These are phyloP conservation scores for Lathronympha strigana DNA, from an alignment of 2,888 invertebrate species.

Conservation along the genomic window DNA sequence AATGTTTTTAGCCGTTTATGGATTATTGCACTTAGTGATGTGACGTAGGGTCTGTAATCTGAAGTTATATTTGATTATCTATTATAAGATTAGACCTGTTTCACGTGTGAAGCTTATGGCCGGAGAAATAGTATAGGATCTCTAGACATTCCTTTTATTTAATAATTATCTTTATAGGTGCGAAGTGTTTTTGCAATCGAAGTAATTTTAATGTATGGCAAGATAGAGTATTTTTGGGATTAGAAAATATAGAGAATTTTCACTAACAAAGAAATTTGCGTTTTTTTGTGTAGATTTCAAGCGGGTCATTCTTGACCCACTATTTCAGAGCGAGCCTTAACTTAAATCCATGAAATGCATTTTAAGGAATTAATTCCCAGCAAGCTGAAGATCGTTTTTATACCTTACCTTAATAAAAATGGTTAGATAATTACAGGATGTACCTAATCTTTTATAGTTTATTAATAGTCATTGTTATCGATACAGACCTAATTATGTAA, in stretches of 20 bases:
- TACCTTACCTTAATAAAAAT: too few species aligned
- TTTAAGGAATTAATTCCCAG: too few species aligned
- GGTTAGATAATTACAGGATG: background rate
- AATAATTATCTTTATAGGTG: background rate
- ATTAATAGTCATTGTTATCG: constrained; percentile 9
- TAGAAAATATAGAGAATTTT: too few species aligned
- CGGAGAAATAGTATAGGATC: background rate
- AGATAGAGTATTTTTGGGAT: background rate
- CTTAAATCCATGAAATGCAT: too few species aligned
- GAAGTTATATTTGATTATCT: constrained; percentile 12
- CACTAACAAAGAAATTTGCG: too few species aligned
- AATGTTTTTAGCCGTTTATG: constrained; percentile 30
- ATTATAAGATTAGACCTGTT: constrained; percentile 21
- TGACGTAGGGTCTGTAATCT: constrained; percentile 16
- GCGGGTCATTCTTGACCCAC: too few species aligned
- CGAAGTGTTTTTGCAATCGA: background rate
- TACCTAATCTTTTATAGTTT: background rate
- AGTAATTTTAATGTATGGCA: background rate
- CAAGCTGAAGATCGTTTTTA: too few species aligned
- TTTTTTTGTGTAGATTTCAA: too few species aligned
- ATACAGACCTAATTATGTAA: background rate
- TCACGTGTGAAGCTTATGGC: constrained; percentile 13
- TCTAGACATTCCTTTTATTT: background rate
- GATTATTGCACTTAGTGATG: constrained; percentile 36
- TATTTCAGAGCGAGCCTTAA: too few species aligned